phyloP scores from a whole-genome alignment of 2,888 invertebrate genomes.

The Dicycla oo region DNA sequence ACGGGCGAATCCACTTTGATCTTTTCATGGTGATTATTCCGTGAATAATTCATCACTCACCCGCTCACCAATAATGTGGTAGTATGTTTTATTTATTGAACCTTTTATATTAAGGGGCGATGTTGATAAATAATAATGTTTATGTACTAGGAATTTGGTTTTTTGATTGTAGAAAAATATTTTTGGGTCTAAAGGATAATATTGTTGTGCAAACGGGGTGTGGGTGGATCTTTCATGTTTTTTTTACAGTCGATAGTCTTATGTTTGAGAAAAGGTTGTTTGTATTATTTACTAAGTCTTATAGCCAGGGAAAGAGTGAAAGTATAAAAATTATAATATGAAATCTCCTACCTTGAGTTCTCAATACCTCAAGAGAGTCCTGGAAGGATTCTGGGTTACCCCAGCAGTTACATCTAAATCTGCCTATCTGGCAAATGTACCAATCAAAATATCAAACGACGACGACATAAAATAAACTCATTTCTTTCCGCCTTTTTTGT shows the following conservation, averaged over 20 bases:
- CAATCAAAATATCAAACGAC: conserved; percentile 9
- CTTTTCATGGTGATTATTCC: conserved; percentile 74
- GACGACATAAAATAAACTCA: neutral
- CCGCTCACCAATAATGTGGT: conserved; percentile 58
- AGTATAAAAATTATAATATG: neutral
- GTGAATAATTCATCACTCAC: conserved; percentile 74
- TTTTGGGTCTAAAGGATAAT: conserved; percentile 30
- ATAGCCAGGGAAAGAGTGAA: too few species aligned
- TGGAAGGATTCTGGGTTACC: neutral
- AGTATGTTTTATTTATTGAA: conserved; percentile 68
- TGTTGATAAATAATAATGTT: conserved; percentile 59
- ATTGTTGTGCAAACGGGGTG: neutral
- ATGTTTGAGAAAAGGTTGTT: neutral
- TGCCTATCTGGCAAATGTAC: too few species aligned
- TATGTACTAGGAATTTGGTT: conserved; percentile 57
- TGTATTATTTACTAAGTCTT: neutral
- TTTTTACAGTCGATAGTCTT: conserved; percentile 33
- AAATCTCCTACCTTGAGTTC: neutral
- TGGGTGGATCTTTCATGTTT: conserved; percentile 25
- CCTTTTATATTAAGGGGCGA: conserved; percentile 60
- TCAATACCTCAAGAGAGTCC: neutral
- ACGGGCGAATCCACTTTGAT: conserved; percentile 69
- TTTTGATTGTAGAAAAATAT: conserved; percentile 47
- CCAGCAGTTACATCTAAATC: neutral
- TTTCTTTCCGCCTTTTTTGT: neutral